Evolutionary conservation across 2,888 invertebrate species (phyloP), one percentile per base, ranked within the genome.

Genomic region (Scaptodrosophila latifasciaeformis): DNA sequence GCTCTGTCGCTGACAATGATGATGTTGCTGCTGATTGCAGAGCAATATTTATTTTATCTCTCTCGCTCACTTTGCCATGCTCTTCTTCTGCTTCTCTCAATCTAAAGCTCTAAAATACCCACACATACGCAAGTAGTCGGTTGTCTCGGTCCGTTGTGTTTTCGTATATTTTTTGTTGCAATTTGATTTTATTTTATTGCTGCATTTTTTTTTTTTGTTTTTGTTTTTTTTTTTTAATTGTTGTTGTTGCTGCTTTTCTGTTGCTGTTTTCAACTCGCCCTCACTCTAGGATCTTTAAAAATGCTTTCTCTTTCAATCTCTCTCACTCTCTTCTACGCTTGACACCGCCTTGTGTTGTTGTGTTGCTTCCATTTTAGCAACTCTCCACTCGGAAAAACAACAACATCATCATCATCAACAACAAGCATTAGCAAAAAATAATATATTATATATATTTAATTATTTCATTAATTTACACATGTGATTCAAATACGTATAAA

Each of bases 21-120:
- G 81, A 75, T 75, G 75, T 80, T 75, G 75, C 78, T 75, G 72
- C 62, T 65, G 76, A 65, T n/a, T n/a, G n/a, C n/a, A n/a, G n/a
- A n/a, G n/a, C n/a, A n/a, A n/a, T n/a, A n/a, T n/a, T n/a, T n/a
- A n/a, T n/a, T n/a, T n/a, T n/a, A n/a, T n/a, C n/a, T n/a, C n/a
- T n/a, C n/a, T n/a, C n/a, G n/a, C n/a, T n/a, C n/a, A n/a, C n/a
- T n/a, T n/a, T n/a, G n/a, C n/a, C n/a, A n/a, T n/a, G n/a, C n/a
- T n/a, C n/a, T n/a, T n/a, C n/a, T n/a, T n/a, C n/a, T n/a, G n/a
- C n/a, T n/a, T n/a, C n/a, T n/a, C n/a, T n/a, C n/a, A n/a, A n/a
- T n/a, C n/a, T n/a, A n/a, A n/a, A n/a, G n/a, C 42, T 52, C 40
- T 45, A 54, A 27, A 6, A 13, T 15, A 19, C 30, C 37, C 34